These are phyloP conservation scores for Muscicapa adusta DNA, from an alignment of 2,113 vertebrate species.

Conservation along the genomic window DNA sequence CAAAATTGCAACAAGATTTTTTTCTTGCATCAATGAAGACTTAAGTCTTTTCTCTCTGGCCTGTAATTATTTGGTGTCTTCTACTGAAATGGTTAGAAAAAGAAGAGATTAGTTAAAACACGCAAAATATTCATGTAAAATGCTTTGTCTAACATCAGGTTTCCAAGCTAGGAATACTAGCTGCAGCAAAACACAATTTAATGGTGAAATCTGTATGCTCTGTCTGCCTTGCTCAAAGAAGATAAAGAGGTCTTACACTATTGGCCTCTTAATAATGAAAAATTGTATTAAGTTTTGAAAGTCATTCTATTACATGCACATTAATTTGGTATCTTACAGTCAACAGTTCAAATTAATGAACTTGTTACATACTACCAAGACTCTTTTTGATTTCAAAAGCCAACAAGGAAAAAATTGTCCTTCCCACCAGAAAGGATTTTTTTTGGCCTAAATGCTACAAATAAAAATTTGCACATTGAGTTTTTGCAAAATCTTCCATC, in stretches of 20 bases:
- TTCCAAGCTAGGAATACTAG: background rate
- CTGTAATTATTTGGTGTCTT: background rate
- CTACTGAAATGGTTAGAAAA: background rate
- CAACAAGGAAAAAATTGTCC: background rate
- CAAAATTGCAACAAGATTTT: background rate
- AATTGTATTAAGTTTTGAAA: background rate
- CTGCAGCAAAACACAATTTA: background rate
- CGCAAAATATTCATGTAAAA: background rate
- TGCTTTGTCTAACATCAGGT: background rate
- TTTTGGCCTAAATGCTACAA: background rate
- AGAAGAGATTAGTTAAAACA: background rate
- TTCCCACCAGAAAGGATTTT: background rate
- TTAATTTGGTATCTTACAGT: background rate
- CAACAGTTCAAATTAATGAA: background rate
- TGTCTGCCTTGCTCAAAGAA: background rate
- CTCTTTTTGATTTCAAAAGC: background rate
- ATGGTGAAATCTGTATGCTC: background rate
- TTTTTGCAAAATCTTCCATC: background rate
- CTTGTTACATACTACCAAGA: background rate
- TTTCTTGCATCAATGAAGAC: background rate
- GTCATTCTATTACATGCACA: background rate
- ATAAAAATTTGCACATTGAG: background rate
- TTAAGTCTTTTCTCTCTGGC: background rate
- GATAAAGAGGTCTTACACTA: background rate
- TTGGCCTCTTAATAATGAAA: background rate